These are phyloP conservation scores for Lissocephala sabroskyi DNA, from an alignment of 2,888 invertebrate species.

Conservation along the genomic window DNA sequence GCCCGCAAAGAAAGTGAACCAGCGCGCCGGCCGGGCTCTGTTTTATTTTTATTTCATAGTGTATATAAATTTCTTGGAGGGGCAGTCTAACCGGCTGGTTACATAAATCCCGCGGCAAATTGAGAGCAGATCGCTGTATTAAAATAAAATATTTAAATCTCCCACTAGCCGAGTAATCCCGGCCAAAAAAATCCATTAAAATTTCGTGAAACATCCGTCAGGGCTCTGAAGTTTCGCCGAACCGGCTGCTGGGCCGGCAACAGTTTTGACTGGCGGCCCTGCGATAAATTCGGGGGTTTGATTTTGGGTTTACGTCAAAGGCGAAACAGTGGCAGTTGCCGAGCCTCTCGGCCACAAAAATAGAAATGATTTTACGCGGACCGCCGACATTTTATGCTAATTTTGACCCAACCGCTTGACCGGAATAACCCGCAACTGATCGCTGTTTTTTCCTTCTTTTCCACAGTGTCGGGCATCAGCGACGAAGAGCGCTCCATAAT, in stretches of 20 bases:
- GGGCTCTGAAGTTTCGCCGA: no score
- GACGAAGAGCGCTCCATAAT: conserved; percentile 83
- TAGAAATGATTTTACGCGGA: conserved; percentile 45
- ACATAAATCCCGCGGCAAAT: neutral
- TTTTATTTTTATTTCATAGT: no score
- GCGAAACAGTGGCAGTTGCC: conserved; percentile 10
- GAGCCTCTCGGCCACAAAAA: no score
- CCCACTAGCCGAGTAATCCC: conserved; percentile 14
- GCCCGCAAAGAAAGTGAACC: conserved; percentile 1
- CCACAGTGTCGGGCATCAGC: conserved; percentile 75
- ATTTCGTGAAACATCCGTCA: conserved; percentile 13
- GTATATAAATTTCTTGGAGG: no score
- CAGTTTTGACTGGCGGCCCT: no score
- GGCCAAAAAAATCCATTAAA: conserved; percentile 13
- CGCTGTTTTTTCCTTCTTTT: no score
- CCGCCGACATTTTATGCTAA: conserved; percentile 25
- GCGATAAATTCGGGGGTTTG: no score
- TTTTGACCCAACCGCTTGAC: neutral
- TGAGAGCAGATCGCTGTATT: conserved; percentile 11
- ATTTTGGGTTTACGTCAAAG: conserved; percentile 27
- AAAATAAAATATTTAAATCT: conserved; percentile 13
- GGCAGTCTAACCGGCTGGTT: neutral
- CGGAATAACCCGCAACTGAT: no score
- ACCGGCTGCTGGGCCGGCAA: no score
- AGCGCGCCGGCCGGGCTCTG: no score